Percentiles rank a stretch among this genome's conserved stretches.
Evolutionary conservation across 2,113 vertebrate genomes (phyloP).

Genomic region (Hemibagrus wyckioides): DNA sequence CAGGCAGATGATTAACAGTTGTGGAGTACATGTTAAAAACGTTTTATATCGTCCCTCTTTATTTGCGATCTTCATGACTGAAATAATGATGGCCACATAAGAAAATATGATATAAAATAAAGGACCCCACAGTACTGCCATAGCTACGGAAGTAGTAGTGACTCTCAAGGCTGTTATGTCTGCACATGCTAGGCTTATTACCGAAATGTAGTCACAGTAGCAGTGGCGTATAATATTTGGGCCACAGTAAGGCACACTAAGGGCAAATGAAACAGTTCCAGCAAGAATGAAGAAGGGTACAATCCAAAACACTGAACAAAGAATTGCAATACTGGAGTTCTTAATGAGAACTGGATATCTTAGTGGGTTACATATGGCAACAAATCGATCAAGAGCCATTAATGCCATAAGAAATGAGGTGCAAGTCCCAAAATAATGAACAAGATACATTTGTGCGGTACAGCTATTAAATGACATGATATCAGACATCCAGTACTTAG

Average conservation of each 20-base stretch:
- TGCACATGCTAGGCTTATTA: slow-evolving; percentile 60
- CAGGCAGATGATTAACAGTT: slow-evolving; percentile 68
- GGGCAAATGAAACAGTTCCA: not conserved
- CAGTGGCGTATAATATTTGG: slow-evolving; percentile 67
- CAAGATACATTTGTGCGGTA: slow-evolving; percentile 70
- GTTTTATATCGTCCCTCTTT: slow-evolving; percentile 46
- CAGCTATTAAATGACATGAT: slow-evolving; percentile 61
- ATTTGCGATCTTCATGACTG: slow-evolving; percentile 60
- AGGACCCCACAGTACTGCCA: slow-evolving; percentile 66
- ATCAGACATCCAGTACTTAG: slow-evolving; percentile 62
- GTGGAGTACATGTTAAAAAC: slow-evolving; percentile 68
- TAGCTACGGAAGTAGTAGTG: slow-evolving; percentile 47
- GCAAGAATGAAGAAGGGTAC: slow-evolving; percentile 51
- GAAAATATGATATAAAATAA: slow-evolving; percentile 61
- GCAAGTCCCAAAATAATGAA: slow-evolving; percentile 64
- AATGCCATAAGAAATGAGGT: slow-evolving; percentile 66
- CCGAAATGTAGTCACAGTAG: slow-evolving; percentile 65
- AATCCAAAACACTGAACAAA: slow-evolving; percentile 62
- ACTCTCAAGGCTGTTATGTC: not conserved
- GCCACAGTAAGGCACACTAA: slow-evolving; percentile 61
- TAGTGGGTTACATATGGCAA: slow-evolving; percentile 65
- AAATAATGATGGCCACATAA: slow-evolving; percentile 62
- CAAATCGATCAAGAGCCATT: slow-evolving; percentile 69
- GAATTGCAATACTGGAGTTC: slow-evolving; percentile 55
- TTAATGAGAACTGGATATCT: slow-evolving; percentile 63